Base-by-base conservation (phyloP, 2,888 invertebrate genomes). In the Eilema caniola region DNA sequence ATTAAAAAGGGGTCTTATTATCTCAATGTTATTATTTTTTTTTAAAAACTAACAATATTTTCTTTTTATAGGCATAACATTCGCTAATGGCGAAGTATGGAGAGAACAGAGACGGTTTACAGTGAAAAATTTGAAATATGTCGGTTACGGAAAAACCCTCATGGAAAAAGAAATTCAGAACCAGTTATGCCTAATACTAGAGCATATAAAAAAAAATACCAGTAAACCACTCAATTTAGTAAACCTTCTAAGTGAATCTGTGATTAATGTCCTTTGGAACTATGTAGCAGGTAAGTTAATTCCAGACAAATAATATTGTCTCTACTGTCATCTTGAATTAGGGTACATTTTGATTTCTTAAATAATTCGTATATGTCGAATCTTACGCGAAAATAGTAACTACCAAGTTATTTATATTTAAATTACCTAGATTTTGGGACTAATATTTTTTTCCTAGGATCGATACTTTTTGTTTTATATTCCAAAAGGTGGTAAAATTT, bases 181-280 rank as follows among this genome's bases (percentile, higher is more conserved):
- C 14, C 97, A 97, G 88, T 92, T 96, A 23, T 77, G 81, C 4
- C 91, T 92, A 63, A 90, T 97, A 41, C 86, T 97, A 2, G 86
- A 92, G 14, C 88, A 88, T 79, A 95, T 95, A 47, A 88, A 86
- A 56, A 86, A 78, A 23, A 90, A 87, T 71, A 85, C 77, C 24
- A 73, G 80, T 28, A 85, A 77, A 76, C 89, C 96, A 0, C 91
- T 97, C 0, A 89, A 89, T 61, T 94, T 96, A 77, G 95, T 95
- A 73, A 89, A 88, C 14, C 89, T 95, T 1, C 96, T 97, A 60
- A 96, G 97, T 70, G 90, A 96, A 57, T 95, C 96, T 0, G 96
- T 97, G 1, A 89, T 97, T 74, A 97, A 97, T 86, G 95, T 96
- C 0, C 86, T 97, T 24, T 97, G 97, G 97, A 96, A 95, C 28